Percentiles rank a stretch among this genome's conserved stretches.
phyloP scores from a whole-genome alignment of 2,113 vertebrate genomes.

The Trichomycterus rosablanca region DNA sequence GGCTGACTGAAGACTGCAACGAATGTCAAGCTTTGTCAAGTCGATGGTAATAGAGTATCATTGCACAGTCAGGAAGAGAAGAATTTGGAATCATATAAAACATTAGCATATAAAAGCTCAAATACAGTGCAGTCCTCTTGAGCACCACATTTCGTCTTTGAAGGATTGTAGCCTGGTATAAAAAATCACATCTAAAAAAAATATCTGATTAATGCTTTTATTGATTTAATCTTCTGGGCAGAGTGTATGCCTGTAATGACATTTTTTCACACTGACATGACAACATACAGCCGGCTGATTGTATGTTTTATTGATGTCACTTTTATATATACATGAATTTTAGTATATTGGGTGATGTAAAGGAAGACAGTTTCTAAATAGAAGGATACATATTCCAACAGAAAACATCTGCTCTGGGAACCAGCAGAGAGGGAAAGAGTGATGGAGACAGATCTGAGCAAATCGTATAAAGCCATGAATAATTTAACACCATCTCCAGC shows the following conservation, averaged over 20 bases:
- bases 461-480: conserved; percentile 59
- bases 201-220: not conserved
- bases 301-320: not conserved
- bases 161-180: not conserved
- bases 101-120: not conserved
- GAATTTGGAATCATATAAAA: not conserved
- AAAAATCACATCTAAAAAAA: not conserved
- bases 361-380: conserved; percentile 3
- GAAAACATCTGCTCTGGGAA: conserved; percentile 4
- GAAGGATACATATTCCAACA: conserved; percentile 38
- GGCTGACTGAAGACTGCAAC: not conserved
- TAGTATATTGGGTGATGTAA: not conserved
- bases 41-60: not conserved
- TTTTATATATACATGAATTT: not conserved
- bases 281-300: not conserved
- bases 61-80: not conserved
- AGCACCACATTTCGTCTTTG: no score
- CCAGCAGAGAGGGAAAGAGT: conserved; percentile 13
- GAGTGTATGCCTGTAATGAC: not conserved
- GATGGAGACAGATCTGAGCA: conserved; percentile 39
- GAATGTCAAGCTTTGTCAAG: not conserved
- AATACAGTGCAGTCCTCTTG: not conserved
- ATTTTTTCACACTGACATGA: not conserved
- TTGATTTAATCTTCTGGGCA: not conserved
- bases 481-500: conserved; percentile 59